These are phyloP conservation scores for Brachionus plicatilis DNA, from an alignment of 1,140 invertebrate species.

Conservation along the genomic window DNA sequence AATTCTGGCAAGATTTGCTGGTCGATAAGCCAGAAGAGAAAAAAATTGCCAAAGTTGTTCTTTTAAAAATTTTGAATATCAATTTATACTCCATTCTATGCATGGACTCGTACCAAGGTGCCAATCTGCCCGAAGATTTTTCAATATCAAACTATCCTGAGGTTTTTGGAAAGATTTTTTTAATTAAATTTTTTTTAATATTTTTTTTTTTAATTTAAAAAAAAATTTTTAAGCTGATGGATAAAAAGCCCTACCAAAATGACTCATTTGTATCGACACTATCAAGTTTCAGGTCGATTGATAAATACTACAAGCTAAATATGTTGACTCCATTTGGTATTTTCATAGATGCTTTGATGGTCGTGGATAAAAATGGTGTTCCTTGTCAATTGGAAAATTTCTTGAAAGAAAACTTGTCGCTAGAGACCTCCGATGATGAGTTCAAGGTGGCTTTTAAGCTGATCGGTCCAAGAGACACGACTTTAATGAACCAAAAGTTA, in stretches of 20 bases:
- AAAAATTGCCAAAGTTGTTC: neutral
- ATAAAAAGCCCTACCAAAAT: neutral
- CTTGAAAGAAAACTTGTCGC: neutral
- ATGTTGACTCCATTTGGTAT: slow-evolving; percentile 30
- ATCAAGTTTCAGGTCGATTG: slow-evolving; percentile 25
- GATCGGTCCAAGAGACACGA: neutral
- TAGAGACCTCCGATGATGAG: slow-evolving; percentile 23
- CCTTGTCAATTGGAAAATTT: slow-evolving; percentile 29
- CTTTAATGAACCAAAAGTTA: neutral
- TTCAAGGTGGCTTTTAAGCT: slow-evolving; percentile 8
- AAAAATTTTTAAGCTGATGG: neutral
- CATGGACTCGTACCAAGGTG: neutral
- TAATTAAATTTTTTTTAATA: neutral
- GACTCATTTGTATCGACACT: neutral
- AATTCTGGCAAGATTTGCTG: neutral
- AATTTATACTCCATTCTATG: slow-evolving; percentile 13
- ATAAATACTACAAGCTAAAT: slow-evolving; percentile 34
- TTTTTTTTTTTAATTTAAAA: neutral
- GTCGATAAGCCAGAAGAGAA: neutral
- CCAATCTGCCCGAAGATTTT: slow-evolving; percentile 23
- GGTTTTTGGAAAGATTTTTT: neutral
- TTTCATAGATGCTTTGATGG: slow-evolving; percentile 23
- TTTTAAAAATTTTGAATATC: slow-evolving; percentile 25
- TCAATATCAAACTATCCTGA: neutral
- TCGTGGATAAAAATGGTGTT: slow-evolving; percentile 7